Conservation (phyloP, 2,797 vertebrate genomes). For the Pelodytes ibericus region DNA sequence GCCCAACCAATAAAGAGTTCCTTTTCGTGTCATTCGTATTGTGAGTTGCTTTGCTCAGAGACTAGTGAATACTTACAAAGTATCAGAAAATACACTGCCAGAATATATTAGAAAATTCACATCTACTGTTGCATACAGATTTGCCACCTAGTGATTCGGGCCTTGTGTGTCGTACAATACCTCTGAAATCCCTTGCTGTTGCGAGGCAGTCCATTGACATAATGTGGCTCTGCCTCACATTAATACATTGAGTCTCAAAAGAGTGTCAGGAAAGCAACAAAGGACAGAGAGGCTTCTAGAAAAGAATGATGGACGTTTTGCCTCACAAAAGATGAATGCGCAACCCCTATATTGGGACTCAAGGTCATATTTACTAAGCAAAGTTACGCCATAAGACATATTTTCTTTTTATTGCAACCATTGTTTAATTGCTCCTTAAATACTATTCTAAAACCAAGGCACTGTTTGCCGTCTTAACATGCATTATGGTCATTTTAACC, state of each 20-base stretch:
- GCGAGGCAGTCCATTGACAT: conserved; percentile 49
- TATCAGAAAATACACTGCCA: conserved; percentile 46
- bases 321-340: conserved; percentile 36
- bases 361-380: conserved; percentile 26
- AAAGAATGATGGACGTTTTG: conserved; percentile 40
- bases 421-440: conserved; percentile 26
- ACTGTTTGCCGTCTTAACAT: too few relatives aligned
- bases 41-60: conserved; percentile 38
- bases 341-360: conserved; percentile 44
- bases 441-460: neutral
- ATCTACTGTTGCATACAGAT: conserved; percentile 45
- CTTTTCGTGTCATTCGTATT: conserved; percentile 34
- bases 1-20: conserved; percentile 34
- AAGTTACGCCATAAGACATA: conserved; percentile 14
- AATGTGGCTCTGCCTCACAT: conserved; percentile 32
- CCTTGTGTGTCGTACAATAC: conserved; percentile 38
- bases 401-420: conserved; percentile 10
- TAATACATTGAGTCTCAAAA: conserved; percentile 47
- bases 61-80: conserved; percentile 49
- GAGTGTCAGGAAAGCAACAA: conserved; percentile 46
- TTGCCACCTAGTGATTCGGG: conserved; percentile 48
- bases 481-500: too few relatives aligned
- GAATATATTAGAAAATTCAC: conserved; percentile 48
- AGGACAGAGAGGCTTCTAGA: conserved; percentile 32
- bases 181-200: conserved; percentile 44